Evolutionary conservation across 2,888 invertebrate species (phyloP), one percentile per base, ranked within the genome.

Genomic region (Marronus borbonicus): DNA sequence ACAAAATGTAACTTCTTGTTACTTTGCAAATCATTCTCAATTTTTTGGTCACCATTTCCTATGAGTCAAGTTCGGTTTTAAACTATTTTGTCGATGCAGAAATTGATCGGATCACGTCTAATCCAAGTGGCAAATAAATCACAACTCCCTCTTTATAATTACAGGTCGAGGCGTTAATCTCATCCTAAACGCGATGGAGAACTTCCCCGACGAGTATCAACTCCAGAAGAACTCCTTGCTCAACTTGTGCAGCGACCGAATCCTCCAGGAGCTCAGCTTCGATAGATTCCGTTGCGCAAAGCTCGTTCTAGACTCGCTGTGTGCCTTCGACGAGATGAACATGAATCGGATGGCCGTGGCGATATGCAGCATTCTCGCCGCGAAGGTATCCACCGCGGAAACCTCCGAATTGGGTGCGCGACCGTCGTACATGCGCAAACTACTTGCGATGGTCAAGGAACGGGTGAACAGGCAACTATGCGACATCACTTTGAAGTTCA

Each of bases 331-430:
- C 68, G 94, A 94, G 84, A 88, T 91, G 4, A 92, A 93, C 68
- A 93, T 94, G 92, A 93, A 93, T 84, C 89, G 94, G 76, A 94
- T 95, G 94, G 93, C 93, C 28, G 94, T 94, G n/a, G 94, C 94
- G 0, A 94, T 95, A 80, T 94, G 94, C 84, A 94, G 94, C 79
- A 94, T 95, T 81, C 88, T 95, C 39, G 93, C 88, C 1, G 87
- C 88, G 1, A 88, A 88, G 83, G 86, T 88, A 78, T 92, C 93
- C 2, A 93, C 94, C 0, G 89, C 90, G 36, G 93, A 94, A 87
- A 94, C 94, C 0, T 92, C 93, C 0, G 89, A 90, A 84, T 87
- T 94, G 50, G 94, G 94, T 17, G 91, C 93, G 2, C 90, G 92
- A 79, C 91, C 91, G 0, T 89, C 90, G 20, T 94, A 94, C 85